Evolutionary conservation across 2,113 vertebrate species (phyloP), one percentile per base, ranked within the genome.

Genomic region (Neodon shergylaensis): DNA sequence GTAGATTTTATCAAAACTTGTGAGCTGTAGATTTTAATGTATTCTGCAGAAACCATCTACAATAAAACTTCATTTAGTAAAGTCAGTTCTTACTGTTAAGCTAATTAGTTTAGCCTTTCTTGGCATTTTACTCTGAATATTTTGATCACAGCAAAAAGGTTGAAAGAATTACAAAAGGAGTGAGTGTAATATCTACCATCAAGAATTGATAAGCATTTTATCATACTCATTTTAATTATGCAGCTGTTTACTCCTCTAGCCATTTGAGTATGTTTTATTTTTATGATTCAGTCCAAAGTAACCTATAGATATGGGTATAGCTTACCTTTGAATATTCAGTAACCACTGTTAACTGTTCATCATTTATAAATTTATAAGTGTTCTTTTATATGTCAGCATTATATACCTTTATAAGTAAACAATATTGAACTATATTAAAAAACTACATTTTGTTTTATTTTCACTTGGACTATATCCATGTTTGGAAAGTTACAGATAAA

Each of bases 1-100:
- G 10, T 93, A 42, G 70, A 28, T 88, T 88, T 76, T 95, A 66
- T 92, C 82, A 96, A 82, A 90, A 81, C 54, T 16, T 88, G n/a
- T 39, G 12, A 26, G 24, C 73, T 47, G 1, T 79, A 86, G 76
- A 47, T 94, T 91, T 96, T 83, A 84, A 92, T 39, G 63, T 61
- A 58, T 19, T 86, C 31, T 90, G 36, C 0, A 63, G 76, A 85
- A 92, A 52, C 12, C 52, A 76, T 88, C 66, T 42, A 5, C 42
- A 74, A 58, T 72, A 95, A 66, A 84, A 74, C 52, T 17, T 73
- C 44, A 47, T 65, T 77, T 92, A 79, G 82, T 31, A 28, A 78
- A 92, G 26, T 87, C 52, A n/a, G 2, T 95, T 93, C n/a, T 95
- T 96, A 88, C 0, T 79, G 19, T 95, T 72, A 85, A 66, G 49